These are phyloP conservation scores for Stylophora pistillata DNA, from an alignment of 64 coral and sea anemone genomes.

Conservation along the genomic window DNA sequence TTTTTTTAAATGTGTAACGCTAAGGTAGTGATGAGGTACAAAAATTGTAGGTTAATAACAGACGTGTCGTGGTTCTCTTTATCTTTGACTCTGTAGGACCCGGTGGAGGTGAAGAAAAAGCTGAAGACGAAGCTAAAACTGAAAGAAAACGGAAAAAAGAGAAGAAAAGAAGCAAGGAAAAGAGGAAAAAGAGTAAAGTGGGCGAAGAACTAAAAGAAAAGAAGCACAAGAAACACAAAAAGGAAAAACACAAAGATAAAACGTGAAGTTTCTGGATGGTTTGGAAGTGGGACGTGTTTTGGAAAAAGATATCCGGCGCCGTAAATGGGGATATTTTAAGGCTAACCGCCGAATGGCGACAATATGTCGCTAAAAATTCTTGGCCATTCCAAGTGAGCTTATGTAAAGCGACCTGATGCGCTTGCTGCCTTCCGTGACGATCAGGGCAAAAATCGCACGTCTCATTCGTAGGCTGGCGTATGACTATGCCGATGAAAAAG, in stretches of 20 bases:
- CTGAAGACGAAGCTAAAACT: not conserved
- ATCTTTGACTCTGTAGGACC: not conserved
- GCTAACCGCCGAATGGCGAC: too few relatives aligned
- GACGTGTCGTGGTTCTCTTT: not conserved
- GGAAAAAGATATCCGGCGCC: not conserved
- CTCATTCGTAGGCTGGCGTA: too few relatives aligned
- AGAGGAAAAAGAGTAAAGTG: constrained; percentile 45
- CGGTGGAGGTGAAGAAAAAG: not conserved
- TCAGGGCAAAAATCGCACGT: too few relatives aligned
- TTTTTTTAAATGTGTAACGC: not conserved
- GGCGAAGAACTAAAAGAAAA: constrained; percentile 18
- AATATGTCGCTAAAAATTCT: too few relatives aligned
- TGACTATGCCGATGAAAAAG: too few relatives aligned
- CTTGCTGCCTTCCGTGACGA: too few relatives aligned
- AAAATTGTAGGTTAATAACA: not conserved
- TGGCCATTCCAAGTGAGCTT: too few relatives aligned
- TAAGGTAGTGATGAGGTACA: not conserved
- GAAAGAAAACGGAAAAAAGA: not conserved
- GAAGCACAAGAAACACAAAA: constrained; percentile 35
- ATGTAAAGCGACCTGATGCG: too few relatives aligned
- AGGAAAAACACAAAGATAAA: constrained; percentile 30
- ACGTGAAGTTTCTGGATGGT: not conserved
- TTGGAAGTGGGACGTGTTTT: too few relatives aligned
- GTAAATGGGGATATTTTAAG: too few relatives aligned
- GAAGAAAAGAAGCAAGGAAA: constrained; percentile 44